Evolutionary conservation across 2,113 vertebrate species (phyloP).

Genomic region (Gulo gulo): DNA sequence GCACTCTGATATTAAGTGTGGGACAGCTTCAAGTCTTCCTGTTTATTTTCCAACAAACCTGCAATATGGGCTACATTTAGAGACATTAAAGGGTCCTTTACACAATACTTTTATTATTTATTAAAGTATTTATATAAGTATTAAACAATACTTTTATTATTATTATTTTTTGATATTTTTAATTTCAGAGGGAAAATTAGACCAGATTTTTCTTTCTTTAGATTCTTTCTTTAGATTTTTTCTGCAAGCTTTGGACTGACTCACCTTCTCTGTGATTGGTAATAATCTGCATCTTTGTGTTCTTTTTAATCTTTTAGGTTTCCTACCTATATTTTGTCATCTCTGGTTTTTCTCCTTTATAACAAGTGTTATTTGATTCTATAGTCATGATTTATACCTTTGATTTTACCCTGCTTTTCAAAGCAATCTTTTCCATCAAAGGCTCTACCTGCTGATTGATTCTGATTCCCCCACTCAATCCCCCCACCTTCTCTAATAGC

Average conservation of each 20-base stretch:
- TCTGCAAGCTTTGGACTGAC: slow-evolving; percentile 36
- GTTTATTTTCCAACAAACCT: slow-evolving; percentile 68
- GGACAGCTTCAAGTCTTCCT: slow-evolving; percentile 67
- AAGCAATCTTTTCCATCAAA: slow-evolving; percentile 14
- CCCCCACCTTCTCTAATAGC: not conserved
- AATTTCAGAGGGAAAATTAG: slow-evolving; percentile 60
- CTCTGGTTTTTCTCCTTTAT: slow-evolving; percentile 15
- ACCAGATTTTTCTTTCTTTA: not conserved
- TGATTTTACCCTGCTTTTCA: slow-evolving; percentile 9
- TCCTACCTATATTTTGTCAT: not conserved
- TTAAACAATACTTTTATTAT: no score
- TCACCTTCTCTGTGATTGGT: slow-evolving; percentile 10
- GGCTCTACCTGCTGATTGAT: not conserved
- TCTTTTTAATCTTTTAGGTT: not conserved
- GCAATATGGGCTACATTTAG: slow-evolving; percentile 26
- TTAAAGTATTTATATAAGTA: no score
- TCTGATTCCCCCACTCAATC: not conserved
- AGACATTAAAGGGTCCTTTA: slow-evolving; percentile 47
- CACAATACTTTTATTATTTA: slow-evolving; percentile 7
- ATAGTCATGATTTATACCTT: slow-evolving; percentile 8
- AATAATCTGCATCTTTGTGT: not conserved
- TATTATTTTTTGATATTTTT: slow-evolving; percentile 11
- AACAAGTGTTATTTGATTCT: not conserved
- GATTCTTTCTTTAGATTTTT: slow-evolving; percentile 38
- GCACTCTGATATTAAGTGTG: slow-evolving; percentile 60